Evolutionary conservation across 2,113 vertebrate species (phyloP), one percentile per base, ranked within the genome.

Genomic region (Alaudala cheleensis): DNA sequence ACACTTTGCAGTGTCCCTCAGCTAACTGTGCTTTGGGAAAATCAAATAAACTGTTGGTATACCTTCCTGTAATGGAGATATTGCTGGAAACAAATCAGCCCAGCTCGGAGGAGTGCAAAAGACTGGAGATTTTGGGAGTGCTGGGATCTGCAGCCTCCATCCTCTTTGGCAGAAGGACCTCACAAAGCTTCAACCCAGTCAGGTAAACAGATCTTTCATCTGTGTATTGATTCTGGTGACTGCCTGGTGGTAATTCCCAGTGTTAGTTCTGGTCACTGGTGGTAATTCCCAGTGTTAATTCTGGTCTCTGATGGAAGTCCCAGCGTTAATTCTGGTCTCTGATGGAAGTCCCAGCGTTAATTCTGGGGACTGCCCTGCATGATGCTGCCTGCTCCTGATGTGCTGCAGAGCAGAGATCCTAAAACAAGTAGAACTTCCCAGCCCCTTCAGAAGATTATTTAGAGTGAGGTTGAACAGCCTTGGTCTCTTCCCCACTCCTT

Each of bases 1-100:
- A 92, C 71, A 88, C 88, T 76, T 90, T 84, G 85, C 91, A 80
- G 62, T 62, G 88, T 92, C 72, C 67, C 40, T 77, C 51, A 72
- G 81, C 56, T 93, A 60, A 42, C 40, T 37, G 31, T 4, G 50
- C 24, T 64, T 24, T 67, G 81, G 74, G 81, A 62, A 94, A 94
- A 72, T 93, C 67, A 74, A 81, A 88, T 40, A 53, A 92, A 83
- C 66, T 49, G 14, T 50, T 88, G 65, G 54, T 71, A 42, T 5
- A 64, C 51, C 54, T 71, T 57, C 47, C 33, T 64, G 33, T 65
- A 81, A 79, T 47, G 57, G 62, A 69, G 42, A 39, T 26, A 9
- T 19, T 50, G 13, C 72, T 79, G 88, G 40, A 88, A 61, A 62
- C 16, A 1, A 11, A 79, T 34, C 72, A 58, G 39, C 49, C 28